Percentiles rank a stretch among this genome's conserved stretches.
Evolutionary conservation across 2,797 vertebrate species (phyloP).

Genomic region (Momotus momota): DNA sequence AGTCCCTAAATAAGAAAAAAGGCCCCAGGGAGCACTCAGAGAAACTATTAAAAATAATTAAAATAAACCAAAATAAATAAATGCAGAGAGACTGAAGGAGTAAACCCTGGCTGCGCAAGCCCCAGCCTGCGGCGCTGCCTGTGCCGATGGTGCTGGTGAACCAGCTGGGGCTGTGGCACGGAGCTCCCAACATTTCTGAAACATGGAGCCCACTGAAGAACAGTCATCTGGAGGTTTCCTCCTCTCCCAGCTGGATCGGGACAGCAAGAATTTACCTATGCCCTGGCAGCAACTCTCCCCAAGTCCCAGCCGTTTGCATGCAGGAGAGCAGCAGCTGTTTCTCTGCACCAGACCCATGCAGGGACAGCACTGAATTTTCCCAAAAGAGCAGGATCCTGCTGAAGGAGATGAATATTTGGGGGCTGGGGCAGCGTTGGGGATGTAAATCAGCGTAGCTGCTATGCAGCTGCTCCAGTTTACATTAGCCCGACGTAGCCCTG

Average conservation of each 20-base stretch:
- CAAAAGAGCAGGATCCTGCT: background rate
- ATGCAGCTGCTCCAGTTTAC: background rate
- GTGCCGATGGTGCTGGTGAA: background rate
- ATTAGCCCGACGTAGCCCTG: background rate
- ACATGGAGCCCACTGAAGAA: background rate
- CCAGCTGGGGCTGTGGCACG: background rate
- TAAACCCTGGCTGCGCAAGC: background rate
- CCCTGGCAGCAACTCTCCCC: background rate
- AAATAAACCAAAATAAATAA: background rate
- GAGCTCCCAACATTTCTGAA: background rate
- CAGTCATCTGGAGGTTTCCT: background rate
- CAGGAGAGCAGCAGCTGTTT: background rate
- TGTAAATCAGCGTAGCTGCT: rapidly evolving
- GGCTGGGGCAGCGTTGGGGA: background rate
- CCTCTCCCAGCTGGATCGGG: background rate
- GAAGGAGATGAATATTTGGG: background rate
- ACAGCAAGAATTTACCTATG: background rate
- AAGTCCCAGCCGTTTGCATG: background rate
- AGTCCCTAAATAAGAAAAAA: background rate
- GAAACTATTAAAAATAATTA: background rate
- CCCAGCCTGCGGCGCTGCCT: background rate
- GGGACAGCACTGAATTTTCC: background rate
- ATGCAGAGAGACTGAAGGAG: background rate
- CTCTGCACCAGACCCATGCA: background rate
- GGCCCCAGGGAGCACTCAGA: background rate